Evolutionary conservation across 2,797 vertebrate species (phyloP).

Genomic region (Danionella dracula): DNA sequence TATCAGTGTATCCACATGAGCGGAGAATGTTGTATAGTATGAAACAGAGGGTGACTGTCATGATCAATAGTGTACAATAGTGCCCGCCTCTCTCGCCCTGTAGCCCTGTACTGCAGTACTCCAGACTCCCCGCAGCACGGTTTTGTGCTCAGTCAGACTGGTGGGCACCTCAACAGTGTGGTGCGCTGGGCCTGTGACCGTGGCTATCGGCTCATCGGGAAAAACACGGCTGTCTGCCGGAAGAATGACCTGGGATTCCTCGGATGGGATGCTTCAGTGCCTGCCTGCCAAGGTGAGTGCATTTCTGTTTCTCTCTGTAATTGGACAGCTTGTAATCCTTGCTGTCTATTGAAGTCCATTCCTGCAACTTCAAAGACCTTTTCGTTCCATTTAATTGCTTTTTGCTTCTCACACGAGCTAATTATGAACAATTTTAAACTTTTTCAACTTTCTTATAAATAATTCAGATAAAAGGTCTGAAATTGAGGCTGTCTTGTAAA

Average conservation of each 20-base stretch:
- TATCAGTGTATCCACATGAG: too few species aligned
- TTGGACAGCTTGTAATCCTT: constrained; percentile 31
- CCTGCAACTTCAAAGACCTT: constrained; percentile 22
- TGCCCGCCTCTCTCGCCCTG: too few species aligned
- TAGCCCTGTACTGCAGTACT: constrained; percentile 97
- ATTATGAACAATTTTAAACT: not conserved
- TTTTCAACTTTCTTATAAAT: too few species aligned
- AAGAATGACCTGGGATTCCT: constrained; percentile 83
- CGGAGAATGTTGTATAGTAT: too few species aligned
- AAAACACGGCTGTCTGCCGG: constrained; percentile 84
- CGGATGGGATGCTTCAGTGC: constrained; percentile 87
- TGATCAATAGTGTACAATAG: too few species aligned
- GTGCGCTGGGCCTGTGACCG: constrained; percentile 96
- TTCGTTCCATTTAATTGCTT: constrained; percentile 22
- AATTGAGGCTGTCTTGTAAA: too few species aligned
- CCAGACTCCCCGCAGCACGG: constrained; percentile 95
- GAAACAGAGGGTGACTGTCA: too few species aligned
- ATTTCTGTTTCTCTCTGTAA: constrained; percentile 33
- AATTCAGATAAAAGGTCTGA: too few species aligned
- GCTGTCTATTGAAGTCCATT: constrained; percentile 30
- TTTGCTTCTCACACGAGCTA: constrained; percentile 11
- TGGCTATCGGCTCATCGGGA: constrained; percentile 91
- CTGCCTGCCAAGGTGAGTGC: constrained; percentile 92
- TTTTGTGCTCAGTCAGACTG: constrained; percentile 93
- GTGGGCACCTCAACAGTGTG: constrained; percentile 91